Percentiles rank a stretch among this genome's conserved stretches.
Evolutionary conservation across 1,140 invertebrate species (phyloP).

Genomic region (Charaxes varanes): DNA sequence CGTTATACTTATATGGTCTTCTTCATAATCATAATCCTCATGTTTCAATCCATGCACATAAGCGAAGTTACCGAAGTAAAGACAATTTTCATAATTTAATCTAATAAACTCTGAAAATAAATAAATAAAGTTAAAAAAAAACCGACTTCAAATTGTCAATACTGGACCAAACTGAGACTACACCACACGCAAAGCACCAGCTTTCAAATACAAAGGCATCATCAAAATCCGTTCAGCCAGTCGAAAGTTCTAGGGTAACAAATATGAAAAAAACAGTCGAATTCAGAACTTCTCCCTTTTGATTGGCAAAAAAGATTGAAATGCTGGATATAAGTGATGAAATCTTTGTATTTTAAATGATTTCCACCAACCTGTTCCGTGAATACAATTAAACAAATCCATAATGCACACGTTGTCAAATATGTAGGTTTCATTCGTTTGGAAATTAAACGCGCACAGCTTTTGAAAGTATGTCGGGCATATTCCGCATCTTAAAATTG

Average conservation of each 20-base stretch:
- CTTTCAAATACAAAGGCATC: too few relatives aligned
- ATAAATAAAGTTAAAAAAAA: background rate
- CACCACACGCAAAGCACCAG: too few relatives aligned
- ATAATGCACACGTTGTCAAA: conserved; percentile 63
- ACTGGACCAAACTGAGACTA: too few relatives aligned
- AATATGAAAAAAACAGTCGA: too few relatives aligned
- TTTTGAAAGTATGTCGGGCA: conserved; percentile 61
- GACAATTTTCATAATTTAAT: conserved; percentile 47
- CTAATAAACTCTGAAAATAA: conserved; percentile 37
- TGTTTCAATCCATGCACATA: conserved; percentile 56
- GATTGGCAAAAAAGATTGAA: too few relatives aligned
- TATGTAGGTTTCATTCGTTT: conserved; percentile 43
- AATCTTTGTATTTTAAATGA: too few relatives aligned
- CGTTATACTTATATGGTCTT: conserved; percentile 37
- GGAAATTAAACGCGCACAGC: conserved; percentile 49
- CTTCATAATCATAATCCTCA: conserved; percentile 54
- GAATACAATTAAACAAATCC: conserved; percentile 58
- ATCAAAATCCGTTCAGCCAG: too few relatives aligned
- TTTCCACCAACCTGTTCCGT: conserved; percentile 38
- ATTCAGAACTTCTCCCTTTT: too few relatives aligned
- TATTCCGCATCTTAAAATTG: conserved; percentile 46
- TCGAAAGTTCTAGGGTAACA: too few relatives aligned
- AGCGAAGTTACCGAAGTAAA: conserved; percentile 60
- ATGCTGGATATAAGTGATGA: too few relatives aligned
- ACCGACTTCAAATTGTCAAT: too few relatives aligned